These are phyloP conservation scores for Dipodomys ordii DNA, from an alignment of 2,113 vertebrate species.

Conservation along the genomic window DNA sequence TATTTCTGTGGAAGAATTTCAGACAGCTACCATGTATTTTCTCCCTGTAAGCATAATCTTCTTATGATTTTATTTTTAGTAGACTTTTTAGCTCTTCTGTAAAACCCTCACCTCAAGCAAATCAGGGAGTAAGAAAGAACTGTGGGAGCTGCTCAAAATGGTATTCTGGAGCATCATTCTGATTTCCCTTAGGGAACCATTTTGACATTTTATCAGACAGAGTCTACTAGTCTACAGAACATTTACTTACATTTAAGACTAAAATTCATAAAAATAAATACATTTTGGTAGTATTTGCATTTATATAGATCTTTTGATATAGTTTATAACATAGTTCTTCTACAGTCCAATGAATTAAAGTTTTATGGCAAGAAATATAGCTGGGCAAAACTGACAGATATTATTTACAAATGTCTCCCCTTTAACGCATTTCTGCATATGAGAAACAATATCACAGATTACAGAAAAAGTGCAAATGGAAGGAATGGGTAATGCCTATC, in stretches of 20 bases:
- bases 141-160: slow-evolving; percentile 32
- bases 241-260: slow-evolving; percentile 72
- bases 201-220: slow-evolving; percentile 69
- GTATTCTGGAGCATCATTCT: slow-evolving; percentile 58
- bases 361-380: slow-evolving; percentile 3
- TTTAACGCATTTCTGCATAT: slow-evolving; percentile 48
- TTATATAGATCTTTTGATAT: slow-evolving; percentile 69
- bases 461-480: slow-evolving; percentile 7
- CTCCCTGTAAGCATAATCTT: slow-evolving; percentile 26
- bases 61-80: slow-evolving; percentile 42
- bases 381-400: slow-evolving; percentile 43
- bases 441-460: slow-evolving; percentile 29
- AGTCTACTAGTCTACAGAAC: slow-evolving; percentile 22
- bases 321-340: slow-evolving; percentile 71
- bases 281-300: slow-evolving; percentile 74
- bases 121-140: slow-evolving; percentile 52
- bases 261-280: slow-evolving; percentile 66
- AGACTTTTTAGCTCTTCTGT: slow-evolving; percentile 52
- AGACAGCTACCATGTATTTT: slow-evolving; percentile 5
- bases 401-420: neutral
- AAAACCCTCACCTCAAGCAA: slow-evolving; percentile 47
- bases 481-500: neutral
- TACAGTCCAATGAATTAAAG: slow-evolving; percentile 53
- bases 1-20: slow-evolving; percentile 49
- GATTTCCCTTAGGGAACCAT: slow-evolving; percentile 67